Evolutionary conservation across 2,888 invertebrate species (phyloP).

Genomic region (Hyposoter dolosus): DNA sequence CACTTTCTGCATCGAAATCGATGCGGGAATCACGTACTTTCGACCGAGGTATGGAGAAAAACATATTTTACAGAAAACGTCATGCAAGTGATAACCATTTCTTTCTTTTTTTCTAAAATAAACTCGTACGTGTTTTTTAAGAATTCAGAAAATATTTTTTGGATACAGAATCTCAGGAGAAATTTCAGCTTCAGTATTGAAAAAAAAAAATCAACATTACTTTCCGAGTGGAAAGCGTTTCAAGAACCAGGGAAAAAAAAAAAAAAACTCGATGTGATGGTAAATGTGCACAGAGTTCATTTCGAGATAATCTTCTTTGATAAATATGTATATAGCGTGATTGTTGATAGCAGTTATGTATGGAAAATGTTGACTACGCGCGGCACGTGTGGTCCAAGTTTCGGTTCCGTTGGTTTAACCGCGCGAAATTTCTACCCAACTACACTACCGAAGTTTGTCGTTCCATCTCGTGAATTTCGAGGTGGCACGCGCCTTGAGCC

Average conservation of each 20-base stretch:
- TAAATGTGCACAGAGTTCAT: neutral
- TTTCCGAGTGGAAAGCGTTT: neutral
- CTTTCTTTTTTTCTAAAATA: no score
- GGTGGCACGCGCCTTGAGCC: slow-evolving; percentile 46
- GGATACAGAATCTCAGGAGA: no score
- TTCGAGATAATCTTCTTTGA: slow-evolving; percentile 13
- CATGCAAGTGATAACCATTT: no score
- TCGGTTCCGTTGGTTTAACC: slow-evolving; percentile 64
- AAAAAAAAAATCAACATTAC: neutral
- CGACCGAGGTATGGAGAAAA: no score
- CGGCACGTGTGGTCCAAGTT: slow-evolving; percentile 60
- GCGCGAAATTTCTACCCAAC: slow-evolving; percentile 52
- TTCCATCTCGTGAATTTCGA: slow-evolving; percentile 44
- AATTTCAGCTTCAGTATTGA: neutral
- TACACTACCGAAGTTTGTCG: slow-evolving; percentile 49
- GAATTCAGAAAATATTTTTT: no score
- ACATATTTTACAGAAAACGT: no score
- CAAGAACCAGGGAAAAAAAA: neutral
- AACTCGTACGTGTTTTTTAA: no score
- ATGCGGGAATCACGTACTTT: no score
- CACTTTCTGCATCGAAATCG: no score
- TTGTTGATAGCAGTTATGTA: slow-evolving; percentile 59
- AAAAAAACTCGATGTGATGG: neutral
- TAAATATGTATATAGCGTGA: slow-evolving; percentile 28
- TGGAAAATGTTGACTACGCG: slow-evolving; percentile 65